A percentile compares a stretch with the other conserved stretches of the same genome.
These are phyloP conservation scores for Lepidurus couesii DNA, from an alignment of 1,140 invertebrate species.

Conservation along the genomic window DNA sequence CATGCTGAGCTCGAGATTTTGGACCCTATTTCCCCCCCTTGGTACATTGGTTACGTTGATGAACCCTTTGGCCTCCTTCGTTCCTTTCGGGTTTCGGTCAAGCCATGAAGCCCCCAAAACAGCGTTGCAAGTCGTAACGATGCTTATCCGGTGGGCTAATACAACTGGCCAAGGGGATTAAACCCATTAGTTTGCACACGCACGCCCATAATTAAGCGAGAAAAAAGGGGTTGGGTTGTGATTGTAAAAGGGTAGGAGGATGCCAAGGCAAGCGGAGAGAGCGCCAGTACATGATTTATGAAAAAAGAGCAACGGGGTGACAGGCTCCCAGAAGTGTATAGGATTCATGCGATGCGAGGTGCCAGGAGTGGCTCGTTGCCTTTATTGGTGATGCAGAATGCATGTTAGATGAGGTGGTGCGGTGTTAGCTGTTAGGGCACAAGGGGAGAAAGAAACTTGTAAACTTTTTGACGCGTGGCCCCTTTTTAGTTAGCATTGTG, in stretches of 20 bases:
- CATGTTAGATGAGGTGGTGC: neutral
- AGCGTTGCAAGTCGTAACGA: constrained; percentile 1
- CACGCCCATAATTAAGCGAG: neutral
- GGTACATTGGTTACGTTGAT: neutral
- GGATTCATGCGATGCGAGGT: neutral
- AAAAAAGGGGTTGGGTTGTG: neutral
- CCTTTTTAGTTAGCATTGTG: neutral
- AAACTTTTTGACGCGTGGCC: neutral
- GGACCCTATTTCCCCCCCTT: neutral
- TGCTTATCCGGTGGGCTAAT: constrained; percentile 8
- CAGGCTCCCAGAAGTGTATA: neutral
- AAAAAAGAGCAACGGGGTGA: constrained; percentile 6
- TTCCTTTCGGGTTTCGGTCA: neutral
- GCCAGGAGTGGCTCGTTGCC: constrained; percentile 3
- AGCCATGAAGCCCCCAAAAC: neutral
- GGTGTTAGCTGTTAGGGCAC: neutral
- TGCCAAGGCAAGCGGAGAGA: neutral
- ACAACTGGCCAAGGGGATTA: constrained; percentile 13
- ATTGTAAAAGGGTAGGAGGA: neutral
- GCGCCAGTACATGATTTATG: neutral
- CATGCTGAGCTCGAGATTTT: neutral
- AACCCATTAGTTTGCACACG: constrained; percentile 18
- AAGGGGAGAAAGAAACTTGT: neutral
- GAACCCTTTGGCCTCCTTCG: neutral
- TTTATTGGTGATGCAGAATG: constrained; percentile 13